Base-by-base conservation (phyloP, 2,797 vertebrate species). In the Myotis myotis region DNA sequence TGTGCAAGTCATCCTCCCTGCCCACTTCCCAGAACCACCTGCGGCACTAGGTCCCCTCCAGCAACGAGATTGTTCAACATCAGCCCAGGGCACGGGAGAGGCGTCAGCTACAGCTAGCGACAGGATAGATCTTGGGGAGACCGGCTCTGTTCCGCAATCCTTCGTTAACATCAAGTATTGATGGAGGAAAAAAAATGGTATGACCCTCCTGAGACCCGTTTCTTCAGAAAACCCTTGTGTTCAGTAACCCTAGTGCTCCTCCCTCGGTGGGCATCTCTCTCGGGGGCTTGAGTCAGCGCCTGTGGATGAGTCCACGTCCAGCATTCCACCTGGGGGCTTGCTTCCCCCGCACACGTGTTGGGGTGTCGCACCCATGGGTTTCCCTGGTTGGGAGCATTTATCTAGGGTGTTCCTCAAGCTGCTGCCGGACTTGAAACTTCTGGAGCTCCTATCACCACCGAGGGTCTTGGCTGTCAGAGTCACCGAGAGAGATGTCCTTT, bases 1-100 rank as follows among this genome's bases (percentile, higher is more conserved):
- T 99, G 94, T 98, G 96, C 93, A 98, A 98, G 41, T 95, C 98
- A 3, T 92, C 96, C 16, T 97, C 98, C 22, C 25, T 98, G 87
- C 95, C 98, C 30, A 95, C 98, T 76, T 96, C 97, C 68, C 98
- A 98, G 95, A 98, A 96, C 72, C 96, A 38, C 44, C 93, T 93
- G 5, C 64, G 81, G 19, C 97, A 93, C 81, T 97, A 94, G 95
- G 84, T 36, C 19, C 70, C 10, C 53, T 70, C 33, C 86, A 28
- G 66, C 20, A 49, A 19, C 47, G 28, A 28, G 62, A 28, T 80
- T 15, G 10, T 6, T 44, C 30, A 60, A 80, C 4, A 0, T 51
- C 22, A 75, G 53, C 62, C 66, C 57, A 9, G 9, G 4, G 28
- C 64, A 19, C 78, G 57, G 30, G 25, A 51, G 68, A 76, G 57